A percentile compares a stretch with the other conserved stretches of the same genome.
Evolutionary conservation across 2,888 invertebrate species (phyloP).

Genomic region (Baronia brevicornis): DNA sequence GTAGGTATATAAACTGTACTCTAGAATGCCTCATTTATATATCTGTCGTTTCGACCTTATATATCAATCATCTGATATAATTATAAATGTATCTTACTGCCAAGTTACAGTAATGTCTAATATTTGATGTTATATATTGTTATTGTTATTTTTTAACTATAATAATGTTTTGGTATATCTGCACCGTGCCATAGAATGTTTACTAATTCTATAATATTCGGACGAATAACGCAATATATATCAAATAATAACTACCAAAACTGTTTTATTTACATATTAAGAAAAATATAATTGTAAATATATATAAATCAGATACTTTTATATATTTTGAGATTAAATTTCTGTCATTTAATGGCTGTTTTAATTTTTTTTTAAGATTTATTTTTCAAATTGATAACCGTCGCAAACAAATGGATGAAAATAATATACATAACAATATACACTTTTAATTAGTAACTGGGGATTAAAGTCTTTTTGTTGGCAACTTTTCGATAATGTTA

Average conservation of each 20-base stretch:
- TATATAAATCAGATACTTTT: slow-evolving; percentile 58
- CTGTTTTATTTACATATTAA: slow-evolving; percentile 18
- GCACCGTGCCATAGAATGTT: slow-evolving; percentile 51
- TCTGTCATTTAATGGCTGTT: slow-evolving; percentile 41
- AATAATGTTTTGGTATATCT: slow-evolving; percentile 24
- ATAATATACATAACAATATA: no score
- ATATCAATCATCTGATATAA: slow-evolving; percentile 7
- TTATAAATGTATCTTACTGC: slow-evolving; percentile 33
- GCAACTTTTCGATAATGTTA: no score
- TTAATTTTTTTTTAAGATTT: no score
- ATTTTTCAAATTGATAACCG: no score
- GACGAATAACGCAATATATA: no score
- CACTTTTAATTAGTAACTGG: no score
- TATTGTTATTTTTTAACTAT: slow-evolving; percentile 16
- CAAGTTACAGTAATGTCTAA: slow-evolving; percentile 35
- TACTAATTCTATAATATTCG: slow-evolving; percentile 13
- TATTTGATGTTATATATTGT: slow-evolving; percentile 12
- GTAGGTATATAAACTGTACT: slow-evolving; percentile 9
- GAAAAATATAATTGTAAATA: slow-evolving; percentile 35
- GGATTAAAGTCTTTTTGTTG: no score
- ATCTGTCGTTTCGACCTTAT: slow-evolving; percentile 2
- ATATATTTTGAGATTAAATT: slow-evolving; percentile 67
- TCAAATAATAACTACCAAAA: no score
- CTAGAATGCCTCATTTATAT: slow-evolving; percentile 8
- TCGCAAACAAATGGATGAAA: no score